phyloP scores from a whole-genome alignment of 1,140 invertebrate species.

The Steinernema feltiae region DNA sequence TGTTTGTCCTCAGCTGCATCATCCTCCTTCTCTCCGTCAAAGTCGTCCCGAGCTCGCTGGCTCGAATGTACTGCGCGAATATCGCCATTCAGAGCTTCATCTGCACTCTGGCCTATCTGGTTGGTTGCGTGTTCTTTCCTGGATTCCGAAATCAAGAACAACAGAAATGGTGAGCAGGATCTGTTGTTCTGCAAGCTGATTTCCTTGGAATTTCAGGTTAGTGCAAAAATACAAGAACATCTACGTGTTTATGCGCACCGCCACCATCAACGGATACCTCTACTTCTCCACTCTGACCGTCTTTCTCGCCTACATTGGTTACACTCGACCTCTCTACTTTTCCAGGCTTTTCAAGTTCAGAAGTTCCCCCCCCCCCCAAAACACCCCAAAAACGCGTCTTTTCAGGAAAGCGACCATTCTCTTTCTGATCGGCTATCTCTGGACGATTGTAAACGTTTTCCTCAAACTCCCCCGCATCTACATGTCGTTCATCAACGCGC shows the following conservation, averaged over 20 bases:
- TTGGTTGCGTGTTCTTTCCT: too few species aligned
- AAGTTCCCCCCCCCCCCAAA: too few species aligned
- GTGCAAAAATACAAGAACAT: background rate
- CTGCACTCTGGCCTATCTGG: background rate
- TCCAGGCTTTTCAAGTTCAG: background rate
- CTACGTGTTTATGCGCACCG: background rate
- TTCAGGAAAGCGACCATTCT: too few species aligned
- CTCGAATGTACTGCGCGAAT: background rate
- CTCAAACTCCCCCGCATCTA: too few species aligned
- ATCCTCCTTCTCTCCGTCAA: background rate
- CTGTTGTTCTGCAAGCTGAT: too few species aligned
- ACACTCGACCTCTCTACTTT: background rate
- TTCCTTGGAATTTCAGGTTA: too few species aligned
- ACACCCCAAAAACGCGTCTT: too few species aligned
- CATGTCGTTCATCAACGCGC: too few species aligned
- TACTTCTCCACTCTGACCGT: constrained; percentile 1
- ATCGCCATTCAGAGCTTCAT: background rate
- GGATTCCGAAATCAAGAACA: too few species aligned
- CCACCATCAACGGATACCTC: background rate
- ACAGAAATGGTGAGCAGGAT: too few species aligned
- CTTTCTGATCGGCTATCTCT: too few species aligned
- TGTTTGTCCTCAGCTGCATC: background rate
- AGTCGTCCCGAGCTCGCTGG: background rate
- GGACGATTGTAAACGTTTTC: too few species aligned
- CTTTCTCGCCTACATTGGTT: background rate